Evolutionary conservation across 2,113 vertebrate genomes (phyloP), one percentile per base, ranked within the genome.

Genomic region (Thryonomys swinderianus): DNA sequence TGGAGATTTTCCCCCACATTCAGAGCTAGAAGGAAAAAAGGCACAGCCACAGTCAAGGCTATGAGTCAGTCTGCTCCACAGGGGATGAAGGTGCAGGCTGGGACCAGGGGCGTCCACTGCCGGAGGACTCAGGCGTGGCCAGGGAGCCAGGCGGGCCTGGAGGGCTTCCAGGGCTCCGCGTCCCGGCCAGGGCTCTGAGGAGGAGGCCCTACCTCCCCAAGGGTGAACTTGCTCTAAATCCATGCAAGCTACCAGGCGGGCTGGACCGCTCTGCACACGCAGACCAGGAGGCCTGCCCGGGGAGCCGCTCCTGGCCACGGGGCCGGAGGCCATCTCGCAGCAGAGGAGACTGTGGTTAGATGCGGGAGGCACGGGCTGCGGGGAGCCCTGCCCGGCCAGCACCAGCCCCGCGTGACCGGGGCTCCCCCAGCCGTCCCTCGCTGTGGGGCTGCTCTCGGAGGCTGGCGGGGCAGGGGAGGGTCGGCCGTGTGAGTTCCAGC

Each of bases 401-500:
- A 21, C 3, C 2, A 2, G 73, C 25, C 2, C 32, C 2, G 3
- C 40, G 42, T 5, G 61, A 55, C 81, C 30, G 55, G 67, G 37
- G 34, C 2, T 5, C 8, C 10, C 0, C 3, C 25, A 57, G 53
- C 4, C 0, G 27, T 2, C 16, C 7, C 25, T 34, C 2, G 11
- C 61, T 12, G 14, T 2, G 1, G 3, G 8, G 21, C 0, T 8
- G 14, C 59, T 5, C 18, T 23, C 64, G 0, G 3, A 13, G 91
- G 66, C 55, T 2, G 4, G n/a, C 21, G 0, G 2, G 9, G 17
- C 0, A 2, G 30, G 0, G 10, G 78, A 8, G 13, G 64, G 18
- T 2, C 9, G n/a, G 57, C 32, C 0, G 0, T 0, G 0, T 1
- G 40, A 13, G 12, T 53, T 25, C 64, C 2, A 16, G 73, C 14